phyloP scores from a whole-genome alignment of 1,140 invertebrate genomes.

The Charaxes varanes region DNA sequence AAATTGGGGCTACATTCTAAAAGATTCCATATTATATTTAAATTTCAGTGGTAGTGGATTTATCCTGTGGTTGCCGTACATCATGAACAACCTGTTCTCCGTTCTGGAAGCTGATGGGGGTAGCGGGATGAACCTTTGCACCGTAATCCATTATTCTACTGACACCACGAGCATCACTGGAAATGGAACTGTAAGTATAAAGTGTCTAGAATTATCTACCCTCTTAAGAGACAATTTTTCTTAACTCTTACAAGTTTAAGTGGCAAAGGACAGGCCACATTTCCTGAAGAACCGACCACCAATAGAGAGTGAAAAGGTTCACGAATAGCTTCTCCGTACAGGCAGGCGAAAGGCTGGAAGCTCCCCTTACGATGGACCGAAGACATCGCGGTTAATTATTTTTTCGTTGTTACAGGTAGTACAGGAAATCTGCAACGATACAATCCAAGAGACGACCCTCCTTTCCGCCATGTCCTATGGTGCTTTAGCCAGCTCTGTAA shows the following conservation, averaged over 20 bases:
- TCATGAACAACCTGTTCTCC: constrained; percentile 64
- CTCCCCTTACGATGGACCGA: no score
- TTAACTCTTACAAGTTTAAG: no score
- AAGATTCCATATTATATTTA: no score
- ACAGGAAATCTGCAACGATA: constrained; percentile 51
- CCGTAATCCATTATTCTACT: constrained; percentile 43
- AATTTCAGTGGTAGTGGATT: constrained; percentile 59
- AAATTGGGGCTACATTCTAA: no score
- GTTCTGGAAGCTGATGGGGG: constrained; percentile 48
- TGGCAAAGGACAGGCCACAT: no score
- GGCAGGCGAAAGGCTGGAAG: no score
- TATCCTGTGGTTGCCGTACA: constrained; percentile 63
- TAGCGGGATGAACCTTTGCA: constrained; percentile 56
- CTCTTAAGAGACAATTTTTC: not conserved
- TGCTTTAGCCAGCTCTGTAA: constrained; percentile 45
- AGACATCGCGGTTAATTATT: no score
- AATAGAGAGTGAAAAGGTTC: no score
- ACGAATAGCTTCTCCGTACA: no score
- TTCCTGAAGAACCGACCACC: no score
- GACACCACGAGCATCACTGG: constrained; percentile 19
- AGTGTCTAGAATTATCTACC: not conserved
- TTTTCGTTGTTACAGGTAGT: constrained; percentile 31
- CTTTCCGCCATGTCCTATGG: constrained; percentile 61
- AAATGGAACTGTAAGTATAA: constrained; percentile 40
- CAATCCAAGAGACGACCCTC: constrained; percentile 55